Evolutionary conservation across 1,140 invertebrate species (phyloP).

Genomic region (Eubasilissa regina): DNA sequence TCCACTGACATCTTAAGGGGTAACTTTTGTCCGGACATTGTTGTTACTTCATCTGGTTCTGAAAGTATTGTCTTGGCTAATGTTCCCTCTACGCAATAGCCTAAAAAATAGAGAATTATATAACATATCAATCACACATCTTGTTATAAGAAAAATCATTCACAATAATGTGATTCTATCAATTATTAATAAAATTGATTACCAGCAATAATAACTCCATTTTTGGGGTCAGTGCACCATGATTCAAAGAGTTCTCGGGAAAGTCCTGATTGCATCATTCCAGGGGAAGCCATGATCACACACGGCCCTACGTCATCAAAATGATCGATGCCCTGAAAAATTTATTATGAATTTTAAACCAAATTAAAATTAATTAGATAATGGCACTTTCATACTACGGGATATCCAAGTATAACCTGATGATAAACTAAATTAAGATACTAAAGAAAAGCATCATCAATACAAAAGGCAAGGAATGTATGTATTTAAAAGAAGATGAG

Average conservation of each 20-base stretch:
- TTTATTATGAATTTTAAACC: too few species aligned
- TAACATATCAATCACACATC: background rate
- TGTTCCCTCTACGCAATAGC: constrained; percentile 99
- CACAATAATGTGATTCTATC: background rate
- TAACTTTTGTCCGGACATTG: constrained; percentile 95
- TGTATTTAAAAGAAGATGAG: too few species aligned
- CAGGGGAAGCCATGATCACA: constrained; percentile 98
- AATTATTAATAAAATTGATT: constrained; percentile 27
- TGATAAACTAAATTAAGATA: too few species aligned
- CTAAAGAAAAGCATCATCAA: too few species aligned
- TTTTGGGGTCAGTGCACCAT: constrained; percentile 98
- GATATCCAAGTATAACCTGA: too few species aligned
- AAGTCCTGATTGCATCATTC: constrained; percentile 99
- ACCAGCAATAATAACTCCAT: constrained; percentile 98
- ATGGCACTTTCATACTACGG: too few species aligned
- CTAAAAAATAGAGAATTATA: constrained; percentile 63
- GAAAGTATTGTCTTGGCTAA: constrained; percentile 97
- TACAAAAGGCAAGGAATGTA: too few species aligned
- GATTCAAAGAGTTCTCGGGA: constrained; percentile 98
- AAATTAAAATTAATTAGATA: too few species aligned
- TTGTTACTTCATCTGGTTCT: constrained; percentile 97
- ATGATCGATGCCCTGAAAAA: constrained; percentile 92
- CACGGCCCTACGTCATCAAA: constrained; percentile 99
- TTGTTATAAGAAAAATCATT: background rate
- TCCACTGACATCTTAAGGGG: constrained; percentile 98